Evolutionary conservation across 1,140 invertebrate species (phyloP), one percentile per base, ranked within the genome.

Genomic region (Tyrophagus putrescentiae): DNA sequence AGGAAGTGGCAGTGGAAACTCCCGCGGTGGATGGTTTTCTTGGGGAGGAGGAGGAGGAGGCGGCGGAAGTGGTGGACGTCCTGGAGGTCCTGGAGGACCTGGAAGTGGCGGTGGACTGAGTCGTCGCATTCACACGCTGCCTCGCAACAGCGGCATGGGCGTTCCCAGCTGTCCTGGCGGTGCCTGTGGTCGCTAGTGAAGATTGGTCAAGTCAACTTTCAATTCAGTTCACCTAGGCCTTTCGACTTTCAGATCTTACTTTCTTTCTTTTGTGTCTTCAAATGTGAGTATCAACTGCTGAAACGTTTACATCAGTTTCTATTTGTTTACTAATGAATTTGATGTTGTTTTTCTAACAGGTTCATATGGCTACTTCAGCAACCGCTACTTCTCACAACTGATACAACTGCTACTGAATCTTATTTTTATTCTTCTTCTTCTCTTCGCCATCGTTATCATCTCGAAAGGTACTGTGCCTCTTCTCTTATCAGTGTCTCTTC

Each of bases 121-220:
- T n/a, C 52, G 52, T 21, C 4, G 52, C 32, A 54, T 54, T n/a
- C 13, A 7, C 9, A 54, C 52, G n/a, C 25, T 54, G 27, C 52
- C 52, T 31, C 52, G 52, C 11, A 54, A 54, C 28, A 32, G 25
- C 39, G 13, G 13, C 3, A 54, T 54, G 13, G 52, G 52, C n/a
- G 25, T 54, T 13, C 25, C 52, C 9, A 32, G 31, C 13, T 54
- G 52, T 54, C 52, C 52, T 3, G 52, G 52, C 39, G 52, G 52
- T n/a, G 32, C 52, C 2, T 54, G 52, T 31, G 52, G 52, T 34
- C 52, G 52, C 25, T 42, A 42, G 25, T 1, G 25, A 13, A 42
- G 18, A 3, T 42, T n/a, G n/a, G n/a, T n/a, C n/a, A n/a, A n/a
- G 25, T 3, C 6, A 1, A 42, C 25, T 42, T 42, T 42, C 41